These are phyloP conservation scores for Pachyramphus minor DNA, from an alignment of 2,113 vertebrate species.

Conservation along the genomic window DNA sequence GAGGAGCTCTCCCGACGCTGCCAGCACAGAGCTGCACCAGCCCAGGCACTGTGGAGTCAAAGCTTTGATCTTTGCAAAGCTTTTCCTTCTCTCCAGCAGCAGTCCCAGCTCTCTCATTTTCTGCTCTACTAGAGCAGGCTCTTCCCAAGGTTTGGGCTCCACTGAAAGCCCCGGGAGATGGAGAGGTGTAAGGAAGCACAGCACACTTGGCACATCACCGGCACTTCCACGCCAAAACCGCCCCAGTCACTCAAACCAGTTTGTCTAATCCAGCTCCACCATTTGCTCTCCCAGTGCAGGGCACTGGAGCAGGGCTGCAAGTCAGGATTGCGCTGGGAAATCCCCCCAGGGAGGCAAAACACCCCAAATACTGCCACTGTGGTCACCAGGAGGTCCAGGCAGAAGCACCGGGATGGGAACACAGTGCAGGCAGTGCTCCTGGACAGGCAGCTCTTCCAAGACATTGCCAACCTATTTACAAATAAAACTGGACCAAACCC, in stretches of 20 bases:
- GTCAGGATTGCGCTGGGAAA: not conserved
- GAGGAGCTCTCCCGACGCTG: fast-evolving
- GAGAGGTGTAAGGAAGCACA: not conserved
- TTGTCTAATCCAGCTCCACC: not conserved
- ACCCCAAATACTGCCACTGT: not conserved
- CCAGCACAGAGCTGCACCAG: not conserved
- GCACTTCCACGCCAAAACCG: fast-evolving
- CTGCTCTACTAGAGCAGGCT: not conserved
- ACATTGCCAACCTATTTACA: not conserved
- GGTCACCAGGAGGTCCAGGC: not conserved
- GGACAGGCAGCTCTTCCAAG: not conserved
- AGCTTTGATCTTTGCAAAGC: not conserved
- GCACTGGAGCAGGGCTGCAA: not conserved
- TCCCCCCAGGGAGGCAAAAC: not conserved
- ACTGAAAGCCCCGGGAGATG: not conserved
- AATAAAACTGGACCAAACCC: not conserved
- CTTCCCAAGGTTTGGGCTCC: not conserved
- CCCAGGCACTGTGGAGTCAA: not conserved
- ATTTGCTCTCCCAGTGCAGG: not conserved
- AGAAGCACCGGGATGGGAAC: not conserved
- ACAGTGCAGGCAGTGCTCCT: fast-evolving
- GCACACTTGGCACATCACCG: fast-evolving
- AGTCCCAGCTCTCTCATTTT: not conserved
- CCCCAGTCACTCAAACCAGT: not conserved
- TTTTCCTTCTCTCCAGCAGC: not conserved